These are phyloP conservation scores for Madoqua kirkii DNA, from an alignment of 2,113 vertebrate species.

Conservation along the genomic window DNA sequence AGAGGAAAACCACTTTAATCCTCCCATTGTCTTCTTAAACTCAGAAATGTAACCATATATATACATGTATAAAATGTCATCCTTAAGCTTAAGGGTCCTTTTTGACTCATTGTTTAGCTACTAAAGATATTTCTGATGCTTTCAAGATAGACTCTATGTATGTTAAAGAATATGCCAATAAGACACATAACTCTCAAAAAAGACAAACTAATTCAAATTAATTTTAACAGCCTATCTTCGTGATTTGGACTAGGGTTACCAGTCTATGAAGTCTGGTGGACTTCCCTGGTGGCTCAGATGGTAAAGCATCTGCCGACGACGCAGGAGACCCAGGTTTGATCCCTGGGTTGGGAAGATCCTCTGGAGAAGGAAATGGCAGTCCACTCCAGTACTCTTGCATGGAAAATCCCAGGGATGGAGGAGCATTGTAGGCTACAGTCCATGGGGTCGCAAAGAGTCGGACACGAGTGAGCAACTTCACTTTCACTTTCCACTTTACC, in stretches of 20 bases:
- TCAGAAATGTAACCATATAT: not conserved
- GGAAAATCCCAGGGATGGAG: no score
- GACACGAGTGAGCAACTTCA: no score
- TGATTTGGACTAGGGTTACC: not conserved
- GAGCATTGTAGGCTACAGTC: no score
- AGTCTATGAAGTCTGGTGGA: not conserved
- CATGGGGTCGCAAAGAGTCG: fast-evolving
- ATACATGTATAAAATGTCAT: not conserved
- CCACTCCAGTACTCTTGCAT: no score
- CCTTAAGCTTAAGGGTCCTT: not conserved
- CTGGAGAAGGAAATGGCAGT: no score
- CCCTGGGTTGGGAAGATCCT: no score
- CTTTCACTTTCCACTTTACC: not conserved
- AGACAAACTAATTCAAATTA: not conserved
- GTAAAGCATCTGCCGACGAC: no score
- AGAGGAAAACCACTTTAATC: not conserved
- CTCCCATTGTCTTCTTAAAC: not conserved
- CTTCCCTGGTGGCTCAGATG: no score
- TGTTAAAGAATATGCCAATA: not conserved
- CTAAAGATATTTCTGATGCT: constrained; percentile 9
- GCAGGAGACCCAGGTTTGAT: no score
- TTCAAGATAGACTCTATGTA: not conserved
- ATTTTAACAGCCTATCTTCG: not conserved
- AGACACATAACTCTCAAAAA: not conserved
- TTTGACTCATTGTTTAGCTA: not conserved